Percentiles rank a stretch among this genome's conserved stretches.
Evolutionary conservation across 2,797 vertebrate species (phyloP).

Genomic region (Melanogrammus aeglefinus): DNA sequence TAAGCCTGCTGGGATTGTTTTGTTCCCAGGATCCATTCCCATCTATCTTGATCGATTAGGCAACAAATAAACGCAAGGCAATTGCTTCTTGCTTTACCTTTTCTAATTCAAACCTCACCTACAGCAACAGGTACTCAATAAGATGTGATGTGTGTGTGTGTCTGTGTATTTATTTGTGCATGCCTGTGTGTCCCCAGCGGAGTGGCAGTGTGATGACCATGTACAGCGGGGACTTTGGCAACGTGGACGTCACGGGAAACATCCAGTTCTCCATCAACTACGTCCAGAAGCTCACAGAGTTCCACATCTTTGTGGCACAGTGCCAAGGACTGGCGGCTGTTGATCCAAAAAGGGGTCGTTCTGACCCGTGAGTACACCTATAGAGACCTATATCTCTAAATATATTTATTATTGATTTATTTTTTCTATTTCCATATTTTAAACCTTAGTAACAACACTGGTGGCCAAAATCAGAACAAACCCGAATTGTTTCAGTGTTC

Average conservation of each 20-base stretch:
- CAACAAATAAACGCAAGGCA: background rate
- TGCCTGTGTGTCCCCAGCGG: slow-evolving; percentile 69
- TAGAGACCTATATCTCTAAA: background rate
- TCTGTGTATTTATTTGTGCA: slow-evolving; percentile 15
- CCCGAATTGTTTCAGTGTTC: no score
- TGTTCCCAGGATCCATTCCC: background rate
- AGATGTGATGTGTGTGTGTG: background rate
- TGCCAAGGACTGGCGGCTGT: slow-evolving; percentile 87
- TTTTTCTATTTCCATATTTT: background rate
- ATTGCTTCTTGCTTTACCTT: background rate
- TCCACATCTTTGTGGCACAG: slow-evolving; percentile 89
- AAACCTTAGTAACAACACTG: background rate
- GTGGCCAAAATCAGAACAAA: background rate
- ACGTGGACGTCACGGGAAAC: slow-evolving; percentile 87
- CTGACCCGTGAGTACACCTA: slow-evolving; percentile 86
- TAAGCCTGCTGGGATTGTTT: background rate
- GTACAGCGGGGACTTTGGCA: slow-evolving; percentile 86
- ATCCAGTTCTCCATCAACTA: slow-evolving; percentile 94
- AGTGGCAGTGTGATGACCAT: slow-evolving; percentile 92
- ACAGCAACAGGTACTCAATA: background rate
- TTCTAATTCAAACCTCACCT: background rate
- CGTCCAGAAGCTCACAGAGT: slow-evolving; percentile 84
- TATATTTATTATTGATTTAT: background rate
- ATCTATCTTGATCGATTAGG: background rate
- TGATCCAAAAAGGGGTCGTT: slow-evolving; percentile 86